phyloP scores from a whole-genome alignment of 2,888 invertebrate species.

The Mythimna pallens region DNA sequence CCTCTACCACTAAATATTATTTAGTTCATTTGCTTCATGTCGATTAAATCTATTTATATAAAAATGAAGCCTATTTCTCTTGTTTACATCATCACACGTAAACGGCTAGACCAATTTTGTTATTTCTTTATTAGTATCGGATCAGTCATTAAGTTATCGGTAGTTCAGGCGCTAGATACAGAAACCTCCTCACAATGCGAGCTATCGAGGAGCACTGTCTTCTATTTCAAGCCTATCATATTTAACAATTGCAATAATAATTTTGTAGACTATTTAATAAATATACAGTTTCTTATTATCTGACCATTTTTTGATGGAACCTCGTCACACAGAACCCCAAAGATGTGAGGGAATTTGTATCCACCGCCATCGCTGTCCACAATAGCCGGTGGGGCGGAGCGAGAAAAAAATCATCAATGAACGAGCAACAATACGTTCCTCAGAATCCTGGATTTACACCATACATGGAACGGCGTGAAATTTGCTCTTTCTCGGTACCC shows the following conservation, averaged over 20 bases:
- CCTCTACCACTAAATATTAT: neutral
- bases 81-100: too few species aligned
- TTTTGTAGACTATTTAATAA: neutral
- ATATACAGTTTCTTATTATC: neutral
- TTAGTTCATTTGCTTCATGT: too few species aligned
- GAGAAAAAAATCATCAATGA: constrained; percentile 83
- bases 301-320: neutral
- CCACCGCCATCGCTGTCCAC: constrained; percentile 72
- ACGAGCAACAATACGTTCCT: constrained; percentile 74
- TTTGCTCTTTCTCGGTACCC: constrained; percentile 76
- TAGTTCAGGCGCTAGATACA: too few species aligned
- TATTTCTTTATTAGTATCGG: too few species aligned
- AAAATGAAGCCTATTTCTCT: too few species aligned
- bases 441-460: constrained; percentile 73
- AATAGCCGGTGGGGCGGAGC: constrained; percentile 78
- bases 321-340: constrained; percentile 49
- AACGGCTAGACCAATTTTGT: too few species aligned
- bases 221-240: neutral
- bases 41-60: too few species aligned
- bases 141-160: too few species aligned
- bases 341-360: constrained; percentile 58
- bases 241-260: neutral
- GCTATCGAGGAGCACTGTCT: too few species aligned
- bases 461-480: constrained; percentile 76
- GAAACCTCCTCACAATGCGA: too few species aligned